Conservation (phyloP, 2,888 invertebrate genomes). For the Pherbina coryleti region DNA sequence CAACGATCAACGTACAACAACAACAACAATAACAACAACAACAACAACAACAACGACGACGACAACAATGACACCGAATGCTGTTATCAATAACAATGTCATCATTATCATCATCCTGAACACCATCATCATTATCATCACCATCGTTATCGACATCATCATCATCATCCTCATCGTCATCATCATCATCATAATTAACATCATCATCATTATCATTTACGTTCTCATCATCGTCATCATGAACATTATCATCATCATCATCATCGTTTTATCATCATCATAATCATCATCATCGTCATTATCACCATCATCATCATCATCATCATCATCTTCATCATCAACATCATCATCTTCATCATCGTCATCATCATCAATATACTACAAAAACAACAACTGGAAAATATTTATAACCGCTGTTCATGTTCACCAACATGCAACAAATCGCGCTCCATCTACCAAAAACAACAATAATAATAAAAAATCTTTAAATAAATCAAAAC, state of each 20-base stretch:
- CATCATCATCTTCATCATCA: neutral
- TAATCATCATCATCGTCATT: neutral
- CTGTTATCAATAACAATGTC: constrained; percentile 27
- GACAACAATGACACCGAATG: constrained; percentile 38
- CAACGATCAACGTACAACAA: constrained; percentile 23
- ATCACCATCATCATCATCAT: neutral
- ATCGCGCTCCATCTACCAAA: neutral
- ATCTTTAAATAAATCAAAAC: neutral
- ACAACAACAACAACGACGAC: constrained; percentile 35
- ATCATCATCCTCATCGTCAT: too few species aligned
- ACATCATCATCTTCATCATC: neutral
- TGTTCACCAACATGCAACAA: too few species aligned
- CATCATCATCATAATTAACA: too few species aligned
- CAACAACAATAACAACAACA: too few species aligned
- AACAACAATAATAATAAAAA: constrained; percentile 29
- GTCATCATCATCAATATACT: neutral
- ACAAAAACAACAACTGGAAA: neutral
- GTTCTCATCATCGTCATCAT: neutral
- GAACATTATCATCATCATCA: neutral
- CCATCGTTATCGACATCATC: too few species aligned
- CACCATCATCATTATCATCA: neutral
- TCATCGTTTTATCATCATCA: neutral
- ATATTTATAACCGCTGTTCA: too few species aligned
- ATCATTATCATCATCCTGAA: neutral
- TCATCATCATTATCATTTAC: too few species aligned